Percentiles rank a stretch among this genome's conserved stretches.
phyloP scores from a whole-genome alignment of 2,797 vertebrate genomes.

The Leptodactylus fallax region DNA sequence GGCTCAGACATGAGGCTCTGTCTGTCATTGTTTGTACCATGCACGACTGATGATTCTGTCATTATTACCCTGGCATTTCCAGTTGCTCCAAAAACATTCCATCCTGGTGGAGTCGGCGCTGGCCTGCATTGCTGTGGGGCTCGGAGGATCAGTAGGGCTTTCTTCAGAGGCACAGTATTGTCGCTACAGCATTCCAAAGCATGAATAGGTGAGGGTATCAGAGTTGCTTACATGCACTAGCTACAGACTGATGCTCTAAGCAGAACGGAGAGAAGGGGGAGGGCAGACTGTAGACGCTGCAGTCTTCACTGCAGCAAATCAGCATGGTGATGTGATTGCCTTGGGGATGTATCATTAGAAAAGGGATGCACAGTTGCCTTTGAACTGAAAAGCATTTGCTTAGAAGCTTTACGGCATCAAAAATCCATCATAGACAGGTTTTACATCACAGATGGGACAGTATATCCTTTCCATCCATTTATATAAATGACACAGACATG shows the following conservation, averaged over 20 bases:
- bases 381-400: constrained; percentile 72
- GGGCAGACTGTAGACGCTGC: constrained; percentile 83
- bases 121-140: constrained; percentile 89
- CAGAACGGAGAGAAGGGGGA: constrained; percentile 72
- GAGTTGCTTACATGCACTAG: constrained; percentile 78
- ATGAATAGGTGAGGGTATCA: constrained; percentile 80
- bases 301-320: constrained; percentile 88
- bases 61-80: constrained; percentile 96
- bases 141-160: constrained; percentile 61
- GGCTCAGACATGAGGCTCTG: constrained; percentile 65
- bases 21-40: constrained; percentile 70
- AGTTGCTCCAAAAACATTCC: constrained; percentile 94
- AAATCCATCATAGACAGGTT: constrained; percentile 10
- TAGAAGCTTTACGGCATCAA: constrained; percentile 44
- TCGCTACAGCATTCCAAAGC: constrained; percentile 83
- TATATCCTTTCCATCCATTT: neutral
- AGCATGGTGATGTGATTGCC: constrained; percentile 77
- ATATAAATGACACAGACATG: constrained; percentile 13
- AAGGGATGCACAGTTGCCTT: constrained; percentile 71
- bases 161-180: constrained; percentile 70
- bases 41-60: constrained; percentile 73
- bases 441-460: constrained; percentile 24
- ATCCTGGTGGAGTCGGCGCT: constrained; percentile 91
- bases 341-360: constrained; percentile 73
- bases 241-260: constrained; percentile 84